A percentile compares a stretch with the other conserved stretches of the same genome.
Conservation (phyloP, 2,888 invertebrate genomes). For the Ichneumoninae sp. region DNA sequence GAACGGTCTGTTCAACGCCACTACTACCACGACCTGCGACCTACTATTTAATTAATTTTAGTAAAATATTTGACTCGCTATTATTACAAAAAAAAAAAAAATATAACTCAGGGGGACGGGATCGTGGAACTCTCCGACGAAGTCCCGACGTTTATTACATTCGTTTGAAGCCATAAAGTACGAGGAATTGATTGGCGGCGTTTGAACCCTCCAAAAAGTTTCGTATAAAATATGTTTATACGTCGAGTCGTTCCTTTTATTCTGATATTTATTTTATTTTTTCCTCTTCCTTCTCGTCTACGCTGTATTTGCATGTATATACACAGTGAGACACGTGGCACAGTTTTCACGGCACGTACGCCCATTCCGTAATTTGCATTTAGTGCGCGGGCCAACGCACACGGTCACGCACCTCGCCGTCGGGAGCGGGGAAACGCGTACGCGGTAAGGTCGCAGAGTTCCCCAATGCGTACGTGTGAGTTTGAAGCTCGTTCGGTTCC, state of each 20-base stretch:
- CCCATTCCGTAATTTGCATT: conserved; percentile 73
- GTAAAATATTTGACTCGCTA: too few species aligned
- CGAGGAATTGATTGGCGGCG: not conserved
- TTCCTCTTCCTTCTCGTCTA: not conserved
- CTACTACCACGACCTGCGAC: too few species aligned
- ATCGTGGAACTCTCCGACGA: not conserved
- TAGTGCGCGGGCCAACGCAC: conserved; percentile 72
- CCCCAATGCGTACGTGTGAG: conserved; percentile 32
- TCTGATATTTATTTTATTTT: not conserved
- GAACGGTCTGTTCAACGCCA: too few species aligned
- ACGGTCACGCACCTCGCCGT: conserved; percentile 71
- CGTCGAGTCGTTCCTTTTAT: not conserved
- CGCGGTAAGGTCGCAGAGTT: conserved; percentile 22
- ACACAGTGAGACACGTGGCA: conserved; percentile 72
- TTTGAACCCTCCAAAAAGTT: conserved; percentile 17
- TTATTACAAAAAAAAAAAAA: not conserved
- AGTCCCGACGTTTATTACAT: conserved; percentile 42
- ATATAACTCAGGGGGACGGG: not conserved
- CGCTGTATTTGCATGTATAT: conserved; percentile 17
- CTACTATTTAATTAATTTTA: too few species aligned
- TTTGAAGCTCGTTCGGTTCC: conserved; percentile 18
- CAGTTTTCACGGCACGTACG: conserved; percentile 74
- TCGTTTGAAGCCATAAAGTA: conserved; percentile 30
- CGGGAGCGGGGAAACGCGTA: conserved; percentile 27
- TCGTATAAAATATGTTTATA: conserved; percentile 10